Base-by-base conservation (phyloP, 1,140 invertebrate genomes). In the Brevipalpus yothersi region DNA sequence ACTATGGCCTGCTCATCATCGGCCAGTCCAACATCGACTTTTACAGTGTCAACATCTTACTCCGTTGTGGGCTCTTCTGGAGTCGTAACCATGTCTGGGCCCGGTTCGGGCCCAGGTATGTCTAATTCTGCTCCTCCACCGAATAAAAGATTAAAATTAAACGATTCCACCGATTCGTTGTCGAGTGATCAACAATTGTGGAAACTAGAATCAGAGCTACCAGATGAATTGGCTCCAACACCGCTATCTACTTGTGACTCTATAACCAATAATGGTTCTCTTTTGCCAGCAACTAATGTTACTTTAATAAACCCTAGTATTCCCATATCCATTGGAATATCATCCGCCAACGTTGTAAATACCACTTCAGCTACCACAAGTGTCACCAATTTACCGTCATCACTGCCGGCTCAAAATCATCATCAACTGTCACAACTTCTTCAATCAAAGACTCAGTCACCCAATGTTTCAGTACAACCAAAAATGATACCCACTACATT, bases 351-450 rank as follows among this genome's bases (percentile, higher is more conserved):
- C 43, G 58, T 63, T 41, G 58, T 55, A 42, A 62, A 59, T 45
- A 61, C 55, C 21, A 59, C 23, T 58, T 53, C 41, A 41, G 21
- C 55, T 11, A 21, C 43, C 15, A 41, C 53, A 54, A 55, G 60
- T 54, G 39, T 54, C 43, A 53, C 43, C 21, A 49, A 17, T 58
- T 15, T 45, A 61, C 49, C 58, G 47, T 21, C 55, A 51, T 21
- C 62, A 47, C 53, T 56, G 49, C 54, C 58, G 39, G 23, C 58
- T 13, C 56, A 63, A 53, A 56, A 59, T 60, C 57, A 60, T 60
- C 55, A 63, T 58, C 61, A 63, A 58, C n/a, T 53, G 31, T 53
- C 61, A 19, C 61, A 62, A 56, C 58, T 62, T 40, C 51, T 62
- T 19, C 58, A 60, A 31, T 39, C 58, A n/a, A 59, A 60, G 31